A percentile compares a stretch with the other conserved stretches of the same genome.
Evolutionary conservation across 1,140 invertebrate genomes (phyloP).

Genomic region (Bombus soroeensis): DNA sequence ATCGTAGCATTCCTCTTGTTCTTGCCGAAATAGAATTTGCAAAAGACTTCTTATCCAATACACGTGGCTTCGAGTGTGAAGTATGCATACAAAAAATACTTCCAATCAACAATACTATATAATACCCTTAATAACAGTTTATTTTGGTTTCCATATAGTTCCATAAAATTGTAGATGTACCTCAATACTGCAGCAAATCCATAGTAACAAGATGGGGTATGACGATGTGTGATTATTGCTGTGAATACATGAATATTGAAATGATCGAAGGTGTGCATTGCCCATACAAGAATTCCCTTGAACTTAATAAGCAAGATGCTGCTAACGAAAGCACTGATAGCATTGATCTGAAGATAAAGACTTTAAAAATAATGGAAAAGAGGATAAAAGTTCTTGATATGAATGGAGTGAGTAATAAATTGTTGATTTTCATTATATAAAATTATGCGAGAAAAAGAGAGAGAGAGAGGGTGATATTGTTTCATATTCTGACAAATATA

Average conservation of each 20-base stretch:
- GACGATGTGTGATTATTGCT: conserved; percentile 84
- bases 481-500: conserved; percentile 13
- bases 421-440: neutral
- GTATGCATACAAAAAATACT: conserved; percentile 66
- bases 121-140: neutral
- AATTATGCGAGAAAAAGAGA: neutral
- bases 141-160: conserved; percentile 76
- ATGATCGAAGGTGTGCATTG: conserved; percentile 81
- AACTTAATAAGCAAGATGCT: neutral
- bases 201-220: conserved; percentile 83
- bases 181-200: conserved; percentile 82
- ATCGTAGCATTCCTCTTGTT: conserved; percentile 68
- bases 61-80: conserved; percentile 80
- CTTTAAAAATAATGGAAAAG: neutral
- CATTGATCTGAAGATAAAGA: neutral
- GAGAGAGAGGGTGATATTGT: neutral
- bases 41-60: conserved; percentile 82
- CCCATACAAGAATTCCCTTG: conserved; percentile 56
- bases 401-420: conserved; percentile 60
- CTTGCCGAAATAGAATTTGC: conserved; percentile 80
- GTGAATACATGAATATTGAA: conserved; percentile 78
- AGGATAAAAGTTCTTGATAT: conserved; percentile 16
- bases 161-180: conserved; percentile 79
- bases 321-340: fast-evolving
- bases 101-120: neutral